Percentiles rank a stretch among this genome's conserved stretches.
Evolutionary conservation across 2,113 vertebrate species (phyloP).

Genomic region (Psettodes erumei): DNA sequence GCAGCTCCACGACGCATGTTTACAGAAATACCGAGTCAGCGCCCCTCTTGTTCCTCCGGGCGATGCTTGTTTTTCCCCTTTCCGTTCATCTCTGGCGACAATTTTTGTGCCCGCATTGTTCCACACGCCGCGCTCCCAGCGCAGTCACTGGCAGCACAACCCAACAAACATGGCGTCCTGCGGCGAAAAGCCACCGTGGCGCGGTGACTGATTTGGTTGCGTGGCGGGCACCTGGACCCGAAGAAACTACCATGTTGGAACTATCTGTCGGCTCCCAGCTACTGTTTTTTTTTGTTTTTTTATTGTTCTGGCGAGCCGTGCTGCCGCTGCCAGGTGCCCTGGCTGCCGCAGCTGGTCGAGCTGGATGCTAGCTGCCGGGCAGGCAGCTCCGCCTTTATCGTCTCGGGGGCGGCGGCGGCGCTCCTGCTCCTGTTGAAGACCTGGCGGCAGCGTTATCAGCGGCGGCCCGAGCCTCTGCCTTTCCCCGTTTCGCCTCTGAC

Average conservation of each 20-base stretch:
- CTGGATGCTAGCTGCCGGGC: constrained; percentile 46
- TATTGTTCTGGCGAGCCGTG: constrained; percentile 47
- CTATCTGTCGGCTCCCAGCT: constrained; percentile 63
- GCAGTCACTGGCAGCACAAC: constrained; percentile 26
- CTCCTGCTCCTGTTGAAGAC: constrained; percentile 24
- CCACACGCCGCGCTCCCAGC: constrained; percentile 13
- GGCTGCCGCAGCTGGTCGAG: constrained; percentile 37
- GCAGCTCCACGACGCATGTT: no score
- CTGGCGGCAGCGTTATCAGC: constrained; percentile 56
- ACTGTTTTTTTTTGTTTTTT: constrained; percentile 52
- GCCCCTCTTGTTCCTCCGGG: constrained; percentile 4
- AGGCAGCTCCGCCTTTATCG: constrained; percentile 55
- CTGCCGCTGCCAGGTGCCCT: constrained; percentile 56
- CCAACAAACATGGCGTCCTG: constrained; percentile 32
- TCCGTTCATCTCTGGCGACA: constrained; percentile 35
- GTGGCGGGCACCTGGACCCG: constrained; percentile 55
- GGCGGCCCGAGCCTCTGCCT: constrained; percentile 20
- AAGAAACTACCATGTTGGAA: constrained; percentile 59
- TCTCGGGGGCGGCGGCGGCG: constrained; percentile 5
- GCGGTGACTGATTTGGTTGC: constrained; percentile 37
- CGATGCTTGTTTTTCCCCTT: background rate
- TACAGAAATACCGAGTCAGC: background rate
- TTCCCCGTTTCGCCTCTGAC: constrained; percentile 30
- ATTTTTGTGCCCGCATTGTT: constrained; percentile 41
- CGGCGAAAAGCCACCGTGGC: constrained; percentile 33